Percentiles rank a stretch among this genome's conserved stretches.
These are phyloP conservation scores for Tenthredo livida DNA, from an alignment of 2,888 invertebrate genomes.

Conservation along the genomic window DNA sequence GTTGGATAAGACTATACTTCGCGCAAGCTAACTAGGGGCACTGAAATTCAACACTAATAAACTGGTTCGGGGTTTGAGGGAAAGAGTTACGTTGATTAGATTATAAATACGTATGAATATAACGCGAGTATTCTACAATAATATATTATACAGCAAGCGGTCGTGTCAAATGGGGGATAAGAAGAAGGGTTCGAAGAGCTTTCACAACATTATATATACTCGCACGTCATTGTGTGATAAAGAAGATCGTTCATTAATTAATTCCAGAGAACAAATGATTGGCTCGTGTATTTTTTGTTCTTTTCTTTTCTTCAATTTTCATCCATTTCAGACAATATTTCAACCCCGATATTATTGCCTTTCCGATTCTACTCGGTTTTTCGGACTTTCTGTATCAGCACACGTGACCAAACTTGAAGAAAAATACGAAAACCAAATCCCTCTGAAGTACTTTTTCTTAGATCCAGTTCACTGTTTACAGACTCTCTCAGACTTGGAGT, in stretches of 20 bases:
- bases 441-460: neutral
- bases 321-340: neutral
- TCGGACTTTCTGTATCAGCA: neutral
- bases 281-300: too few relatives aligned
- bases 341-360: neutral
- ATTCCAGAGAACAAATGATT: too few relatives aligned
- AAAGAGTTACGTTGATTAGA: conserved; percentile 44
- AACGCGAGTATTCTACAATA: conserved; percentile 22
- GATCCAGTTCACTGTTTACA: conserved; percentile 21
- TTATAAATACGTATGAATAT: conserved; percentile 31
- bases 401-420: neutral
- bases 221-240: too few relatives aligned
- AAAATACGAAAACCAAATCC: neutral
- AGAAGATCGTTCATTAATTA: neutral
- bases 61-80: neutral
- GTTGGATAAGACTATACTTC: conserved; percentile 45
- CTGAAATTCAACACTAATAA: conserved; percentile 22
- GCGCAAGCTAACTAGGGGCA: conserved; percentile 51
- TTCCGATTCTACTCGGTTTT: neutral
- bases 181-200: neutral
- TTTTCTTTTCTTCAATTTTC: neutral
- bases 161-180: neutral
- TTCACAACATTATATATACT: neutral
- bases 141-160: neutral
- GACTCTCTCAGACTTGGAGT: neutral